Base-by-base conservation (phyloP, 2,888 invertebrate genomes). In the Tridacna gigas region DNA sequence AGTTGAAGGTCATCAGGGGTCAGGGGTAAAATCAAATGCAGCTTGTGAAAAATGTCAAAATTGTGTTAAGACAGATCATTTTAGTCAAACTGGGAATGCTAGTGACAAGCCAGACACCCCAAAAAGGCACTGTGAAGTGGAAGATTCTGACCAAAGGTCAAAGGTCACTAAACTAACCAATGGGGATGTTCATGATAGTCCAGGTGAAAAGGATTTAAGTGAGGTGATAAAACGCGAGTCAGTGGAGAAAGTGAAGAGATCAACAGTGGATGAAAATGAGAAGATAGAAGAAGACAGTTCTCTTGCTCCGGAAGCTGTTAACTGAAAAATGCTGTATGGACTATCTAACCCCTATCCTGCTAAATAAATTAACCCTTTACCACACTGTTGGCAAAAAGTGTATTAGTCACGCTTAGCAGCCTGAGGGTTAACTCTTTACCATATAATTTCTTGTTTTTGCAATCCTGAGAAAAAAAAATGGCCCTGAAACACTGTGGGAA, bases 101-200 rank as follows among this genome's bases (percentile, higher is more conserved):
- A n/a, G 45, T 69, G 69, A 69, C n/a, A 71, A 71, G 20, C 3
- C 51, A 18, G 84, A 87, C 22, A 51, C 45, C 15, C 74, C 63
- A 61, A 86, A 88, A 78, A 74, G 86, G 12, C 77, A 67, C 47
- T 66, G 60, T 67, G 82, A 86, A 25, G n/a, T 71, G 20, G 79
- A 82, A 22, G 74, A 61, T 28, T 76, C 73, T 25, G 74, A 77
- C n/a, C 82, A 82, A 22, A 82, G 74, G 74, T 60, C 80, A 73
- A 88, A 88, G 77, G 82, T 86, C 65, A 84, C 80, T 22, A 88
- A 88, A 73, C 56, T 86, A 25, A 77, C 79, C n/a, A 88, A 88
- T 79, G 89, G 89, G 61, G 89, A 83, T 79, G 76, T 83, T 69
- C 83, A 86, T 67, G 26, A 28, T 56, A 61, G 47, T 28, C 26